Evolutionary conservation across 2,797 vertebrate genomes (phyloP).

Genomic region (Nannoperca obscura): DNA sequence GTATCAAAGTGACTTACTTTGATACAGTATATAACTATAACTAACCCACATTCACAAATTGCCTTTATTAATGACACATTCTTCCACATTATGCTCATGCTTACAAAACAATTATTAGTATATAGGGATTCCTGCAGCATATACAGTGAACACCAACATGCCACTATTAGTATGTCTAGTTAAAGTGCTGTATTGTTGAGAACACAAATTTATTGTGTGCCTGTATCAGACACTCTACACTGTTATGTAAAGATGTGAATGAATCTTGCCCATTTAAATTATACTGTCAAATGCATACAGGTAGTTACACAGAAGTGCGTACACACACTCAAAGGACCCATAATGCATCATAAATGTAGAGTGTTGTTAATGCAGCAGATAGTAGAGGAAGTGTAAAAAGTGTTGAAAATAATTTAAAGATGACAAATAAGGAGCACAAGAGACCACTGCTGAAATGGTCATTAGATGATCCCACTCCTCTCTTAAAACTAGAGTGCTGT

Average conservation of each 20-base stretch:
- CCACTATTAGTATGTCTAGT: not conserved
- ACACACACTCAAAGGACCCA: not conserved
- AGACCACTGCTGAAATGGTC: slow-evolving; percentile 17
- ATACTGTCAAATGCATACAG: slow-evolving; percentile 16
- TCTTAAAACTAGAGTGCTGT: slow-evolving; percentile 1
- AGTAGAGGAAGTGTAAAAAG: slow-evolving; percentile 11
- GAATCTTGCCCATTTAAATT: not conserved
- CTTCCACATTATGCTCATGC: slow-evolving; percentile 37
- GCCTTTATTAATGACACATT: slow-evolving; percentile 42
- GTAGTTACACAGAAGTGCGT: not conserved
- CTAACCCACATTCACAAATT: slow-evolving; percentile 58
- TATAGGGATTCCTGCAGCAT: not conserved
- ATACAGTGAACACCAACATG: not conserved
- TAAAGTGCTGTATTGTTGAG: slow-evolving; percentile 1
- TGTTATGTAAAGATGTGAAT: not conserved
- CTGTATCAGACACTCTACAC: not conserved
- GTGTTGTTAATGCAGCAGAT: not conserved
- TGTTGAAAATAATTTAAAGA: slow-evolving; percentile 26
- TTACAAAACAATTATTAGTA: not conserved
- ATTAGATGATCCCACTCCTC: not conserved
- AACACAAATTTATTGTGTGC: not conserved
- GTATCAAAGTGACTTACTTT: slow-evolving; percentile 43
- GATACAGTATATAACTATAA: slow-evolving; percentile 22
- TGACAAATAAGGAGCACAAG: slow-evolving; percentile 10
- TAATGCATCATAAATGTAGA: not conserved